A percentile compares a stretch with the other conserved stretches of the same genome.
phyloP scores from a whole-genome alignment of 1,140 invertebrate species.

The Diabrotica virgifera region DNA sequence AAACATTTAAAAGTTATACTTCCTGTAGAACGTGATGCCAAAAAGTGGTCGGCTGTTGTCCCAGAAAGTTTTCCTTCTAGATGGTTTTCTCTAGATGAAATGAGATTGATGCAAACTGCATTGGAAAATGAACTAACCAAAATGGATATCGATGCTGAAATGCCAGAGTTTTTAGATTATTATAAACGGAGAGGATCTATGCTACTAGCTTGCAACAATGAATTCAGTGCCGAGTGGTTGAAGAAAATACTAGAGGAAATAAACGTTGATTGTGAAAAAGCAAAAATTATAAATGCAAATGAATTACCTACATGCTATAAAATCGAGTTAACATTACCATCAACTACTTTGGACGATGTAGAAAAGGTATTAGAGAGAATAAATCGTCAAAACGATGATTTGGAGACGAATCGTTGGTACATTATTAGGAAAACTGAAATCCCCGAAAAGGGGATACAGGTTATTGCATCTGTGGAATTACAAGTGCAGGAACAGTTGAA shows the following conservation, averaged over 20 bases:
- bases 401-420: constrained; percentile 5
- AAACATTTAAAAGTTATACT: constrained; percentile 2
- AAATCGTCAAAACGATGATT: constrained; percentile 6
- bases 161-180: constrained; percentile 10
- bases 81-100: not conserved
- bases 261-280: not conserved
- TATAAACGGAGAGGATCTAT: constrained; percentile 5
- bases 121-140: not conserved
- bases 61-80: constrained; percentile 1
- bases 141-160: not conserved
- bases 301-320: not conserved
- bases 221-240: constrained; percentile 14
- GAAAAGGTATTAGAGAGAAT: constrained; percentile 7
- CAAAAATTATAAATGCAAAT: not conserved
- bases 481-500: constrained; percentile 3
- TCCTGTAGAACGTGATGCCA: not conserved
- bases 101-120: not conserved
- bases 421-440: not conserved
- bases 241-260: not conserved
- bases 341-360: not conserved
- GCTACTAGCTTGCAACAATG: constrained; percentile 11
- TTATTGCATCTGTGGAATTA: constrained; percentile 1
- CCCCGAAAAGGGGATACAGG: not conserved
- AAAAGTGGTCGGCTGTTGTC: constrained; percentile 1
- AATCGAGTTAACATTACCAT: not conserved